These are phyloP conservation scores for Trachythela sp. DNA, from an alignment of 64 coral and sea anemone species.

Conservation along the genomic window DNA sequence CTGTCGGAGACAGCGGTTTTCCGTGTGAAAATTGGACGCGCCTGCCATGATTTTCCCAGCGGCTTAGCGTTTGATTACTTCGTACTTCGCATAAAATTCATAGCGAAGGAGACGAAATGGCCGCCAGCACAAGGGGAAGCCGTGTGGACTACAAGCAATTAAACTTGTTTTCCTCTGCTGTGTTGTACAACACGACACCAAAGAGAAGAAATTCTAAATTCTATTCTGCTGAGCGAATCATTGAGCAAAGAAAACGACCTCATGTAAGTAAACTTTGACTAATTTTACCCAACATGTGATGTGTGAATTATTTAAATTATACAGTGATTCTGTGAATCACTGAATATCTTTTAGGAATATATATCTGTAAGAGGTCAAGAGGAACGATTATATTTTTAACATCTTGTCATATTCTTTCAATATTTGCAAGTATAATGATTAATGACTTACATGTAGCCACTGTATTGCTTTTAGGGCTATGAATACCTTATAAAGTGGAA, in stretches of 20 bases:
- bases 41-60: too few relatives aligned
- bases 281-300: too few relatives aligned
- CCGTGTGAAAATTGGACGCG: background rate
- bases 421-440: background rate
- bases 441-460: background rate
- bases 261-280: too few relatives aligned
- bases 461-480: background rate
- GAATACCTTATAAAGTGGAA: constrained; percentile 19
- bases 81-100: too few relatives aligned
- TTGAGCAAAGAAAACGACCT: constrained; percentile 4
- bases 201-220: background rate
- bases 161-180: constrained; percentile 3
- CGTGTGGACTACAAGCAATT: constrained; percentile 9
- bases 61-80: too few relatives aligned
- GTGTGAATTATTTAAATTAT: too few relatives aligned
- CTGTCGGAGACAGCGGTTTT: background rate
- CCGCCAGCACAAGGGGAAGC: background rate
- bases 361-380: too few relatives aligned
- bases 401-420: background rate
- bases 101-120: constrained; percentile 18
- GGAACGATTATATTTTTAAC: background rate
- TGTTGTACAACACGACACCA: background rate
- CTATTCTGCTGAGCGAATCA: background rate
- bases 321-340: too few relatives aligned
- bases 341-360: too few relatives aligned